phyloP scores from a whole-genome alignment of 1,140 invertebrate species.

The Melanaphis sacchari region DNA sequence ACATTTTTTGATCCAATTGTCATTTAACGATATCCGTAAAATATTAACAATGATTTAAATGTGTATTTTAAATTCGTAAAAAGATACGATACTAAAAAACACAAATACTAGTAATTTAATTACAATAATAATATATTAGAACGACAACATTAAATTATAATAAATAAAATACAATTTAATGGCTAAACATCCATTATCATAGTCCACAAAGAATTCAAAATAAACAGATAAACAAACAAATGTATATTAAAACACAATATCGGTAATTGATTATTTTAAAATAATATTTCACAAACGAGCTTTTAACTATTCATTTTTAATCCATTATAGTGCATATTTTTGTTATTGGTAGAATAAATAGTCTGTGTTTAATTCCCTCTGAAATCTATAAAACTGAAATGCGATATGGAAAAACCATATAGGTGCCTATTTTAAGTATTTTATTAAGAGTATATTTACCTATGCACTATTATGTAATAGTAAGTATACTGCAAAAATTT shows the following conservation, averaged over 20 bases:
- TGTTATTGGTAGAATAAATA: neutral
- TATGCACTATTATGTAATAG: neutral
- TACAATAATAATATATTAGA: neutral
- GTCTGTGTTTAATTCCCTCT: neutral
- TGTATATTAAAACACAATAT: constrained; percentile 17
- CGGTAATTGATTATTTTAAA: constrained; percentile 47
- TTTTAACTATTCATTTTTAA: constrained; percentile 33
- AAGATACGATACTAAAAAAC: neutral
- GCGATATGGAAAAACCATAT: neutral
- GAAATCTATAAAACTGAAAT: neutral
- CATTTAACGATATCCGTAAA: neutral
- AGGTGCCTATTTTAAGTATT: neutral
- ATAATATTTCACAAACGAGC: constrained; percentile 8
- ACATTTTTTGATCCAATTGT: neutral
- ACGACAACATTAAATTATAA: neutral
- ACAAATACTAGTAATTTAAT: neutral
- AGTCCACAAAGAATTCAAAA: neutral
- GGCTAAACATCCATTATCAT: neutral
- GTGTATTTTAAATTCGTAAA: neutral
- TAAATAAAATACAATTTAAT: neutral
- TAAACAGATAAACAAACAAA: neutral
- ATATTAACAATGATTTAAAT: neutral
- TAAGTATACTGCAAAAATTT: neutral
- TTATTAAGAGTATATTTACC: neutral
- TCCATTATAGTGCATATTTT: constrained; percentile 23